Base-by-base conservation (phyloP, 2,797 vertebrate genomes). In the Vultur gryphus region DNA sequence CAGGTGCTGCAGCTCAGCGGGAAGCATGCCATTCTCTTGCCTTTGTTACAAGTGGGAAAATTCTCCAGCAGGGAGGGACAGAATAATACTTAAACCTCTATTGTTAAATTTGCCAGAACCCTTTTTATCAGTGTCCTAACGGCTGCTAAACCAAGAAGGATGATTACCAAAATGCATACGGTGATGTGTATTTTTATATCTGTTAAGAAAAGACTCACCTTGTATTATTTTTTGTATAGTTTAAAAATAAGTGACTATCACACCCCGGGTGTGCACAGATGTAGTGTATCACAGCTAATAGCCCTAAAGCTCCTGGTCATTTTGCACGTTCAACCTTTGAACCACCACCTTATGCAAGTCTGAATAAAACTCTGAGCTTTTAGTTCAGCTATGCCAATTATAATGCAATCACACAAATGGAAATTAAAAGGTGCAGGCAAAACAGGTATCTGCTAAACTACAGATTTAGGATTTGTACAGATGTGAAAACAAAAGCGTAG, bases 241-340 rank as follows among this genome's bases (percentile, higher is more conserved):
- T 87, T n/a, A 25, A 35, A 77, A 48, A 8, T 13, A 39, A 51
- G 31, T 3, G 11, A 13, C 48, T 28, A 2, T 46, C 54, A 9
- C 33, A 31, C 33, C 33, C 28, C 16, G 23, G 44, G 33, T 2
- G 33, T 2, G 14, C 16, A 28, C 25, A 6, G 26, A 23, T 3
- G 16, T 1, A 18, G 19, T 1, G 3, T 17, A 11, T 4, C 19
- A 8, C 58, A 54, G 66, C 43, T 5, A 9, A 26, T 0, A 29
- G 24, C 77, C 51, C 44, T 17, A 16, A 33, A 65, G 16, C 52
- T 58, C 58, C 37, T 24, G 16, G 16, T 11, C 14, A 3, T 13
- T 46, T 31, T 8, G 16, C n/a, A 37, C 1, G 1, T 41, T 20
- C 39, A 12, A 10, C 51, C 48, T 54, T 11, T 13, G 49, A 28